These are phyloP conservation scores for Semnopithecus entellus DNA, from an alignment of 2,113 vertebrate species.

Conservation along the genomic window DNA sequence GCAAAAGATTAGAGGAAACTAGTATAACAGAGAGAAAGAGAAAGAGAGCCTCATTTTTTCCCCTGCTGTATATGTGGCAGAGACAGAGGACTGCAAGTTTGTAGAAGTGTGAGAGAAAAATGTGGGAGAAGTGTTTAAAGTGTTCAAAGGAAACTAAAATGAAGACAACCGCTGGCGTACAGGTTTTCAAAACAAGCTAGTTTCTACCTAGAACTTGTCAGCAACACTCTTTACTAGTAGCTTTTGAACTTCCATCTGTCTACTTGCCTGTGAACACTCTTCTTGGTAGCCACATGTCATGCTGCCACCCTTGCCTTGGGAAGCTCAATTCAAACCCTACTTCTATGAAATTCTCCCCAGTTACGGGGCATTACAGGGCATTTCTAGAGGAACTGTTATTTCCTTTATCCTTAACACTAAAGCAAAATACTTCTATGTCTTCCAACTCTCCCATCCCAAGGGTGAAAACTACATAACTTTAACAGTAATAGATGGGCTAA, in stretches of 20 bases:
- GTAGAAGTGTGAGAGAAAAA: conserved; percentile 50
- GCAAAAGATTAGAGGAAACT: conserved; percentile 50
- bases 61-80: conserved; percentile 16
- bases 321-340: background rate
- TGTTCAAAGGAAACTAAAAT: conserved; percentile 58
- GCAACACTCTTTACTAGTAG: background rate
- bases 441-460: background rate
- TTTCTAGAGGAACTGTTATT: background rate
- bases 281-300: background rate
- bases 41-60: background rate
- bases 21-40: background rate
- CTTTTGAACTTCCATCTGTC: background rate
- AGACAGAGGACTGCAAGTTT: background rate
- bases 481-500: background rate
- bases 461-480: too few species aligned
- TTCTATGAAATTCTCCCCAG: background rate
- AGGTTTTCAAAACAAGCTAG: background rate
- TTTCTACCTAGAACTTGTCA: background rate
- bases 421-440: background rate
- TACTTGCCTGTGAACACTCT: background rate
- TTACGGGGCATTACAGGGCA: background rate
- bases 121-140: conserved; percentile 58
- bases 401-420: background rate
- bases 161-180: background rate
- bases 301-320: background rate